Evolutionary conservation across 2,113 vertebrate genomes (phyloP), one percentile per base, ranked within the genome.

Genomic region (Xyliphius kryptos): DNA sequence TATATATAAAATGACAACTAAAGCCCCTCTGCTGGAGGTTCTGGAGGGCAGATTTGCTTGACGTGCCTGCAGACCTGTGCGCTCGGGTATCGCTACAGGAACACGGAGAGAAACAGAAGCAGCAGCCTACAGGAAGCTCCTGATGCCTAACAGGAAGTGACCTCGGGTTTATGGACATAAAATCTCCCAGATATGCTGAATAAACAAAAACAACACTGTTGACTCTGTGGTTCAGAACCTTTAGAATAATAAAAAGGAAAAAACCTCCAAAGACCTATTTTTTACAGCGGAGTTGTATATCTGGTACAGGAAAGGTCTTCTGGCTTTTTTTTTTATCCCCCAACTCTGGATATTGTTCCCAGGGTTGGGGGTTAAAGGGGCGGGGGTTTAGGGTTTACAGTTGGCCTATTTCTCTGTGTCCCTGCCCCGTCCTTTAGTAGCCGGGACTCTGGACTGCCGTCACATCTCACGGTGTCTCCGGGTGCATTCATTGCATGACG

Each of bases 361-460:
- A n/a, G n/a, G n/a, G 15, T 19, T 13, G 40, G 26, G 20, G 37
- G 47, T 43, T 15, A n/a, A 2, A 16, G 41, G 44, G 20, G 44
- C 14, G 17, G 43, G 49, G 44, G 11, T n/a, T 48, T n/a, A n/a
- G n/a, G n/a, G n/a, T n/a, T n/a, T n/a, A n/a, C n/a, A n/a, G n/a
- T n/a, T n/a, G n/a, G n/a, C n/a, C n/a, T n/a, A n/a, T 43, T 43
- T 16, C 53, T 50, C 43, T 38, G 32, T 47, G 47, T 61, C 56
- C 40, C 20, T 32, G 5, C n/a, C n/a, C n/a, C 2, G 64, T 69
- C 71, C 63, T 70, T 66, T 62, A 70, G 60, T 13, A 32, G 69
- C 73, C 70, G 52, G 72, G 76, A 76, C 61, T 71, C 76, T 73
- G 74, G 77, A 75, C 70, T 76, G 76, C 75, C 67, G 43, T 56